Evolutionary conservation across 2,113 vertebrate genomes (phyloP).

Genomic region (Eulemur rufifrons): DNA sequence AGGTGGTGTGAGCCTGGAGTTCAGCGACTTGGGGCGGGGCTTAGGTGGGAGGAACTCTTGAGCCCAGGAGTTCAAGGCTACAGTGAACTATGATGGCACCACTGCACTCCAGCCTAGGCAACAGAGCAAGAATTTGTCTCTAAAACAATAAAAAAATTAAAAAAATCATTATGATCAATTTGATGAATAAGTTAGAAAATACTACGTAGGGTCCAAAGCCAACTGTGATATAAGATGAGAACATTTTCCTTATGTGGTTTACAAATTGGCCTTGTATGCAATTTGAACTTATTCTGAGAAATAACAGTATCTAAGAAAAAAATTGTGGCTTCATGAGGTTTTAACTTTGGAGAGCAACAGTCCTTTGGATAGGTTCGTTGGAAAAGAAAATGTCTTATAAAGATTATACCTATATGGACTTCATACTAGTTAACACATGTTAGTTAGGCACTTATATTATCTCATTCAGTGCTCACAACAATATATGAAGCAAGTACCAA

Average conservation of each 20-base stretch:
- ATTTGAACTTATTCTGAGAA: conserved; percentile 16
- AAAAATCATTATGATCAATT: not conserved
- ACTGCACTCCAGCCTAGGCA: too few species aligned
- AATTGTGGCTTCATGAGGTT: not conserved
- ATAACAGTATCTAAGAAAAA: not conserved
- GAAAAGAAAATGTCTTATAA: not conserved
- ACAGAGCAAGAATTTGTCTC: too few species aligned
- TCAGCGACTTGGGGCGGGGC: too few species aligned
- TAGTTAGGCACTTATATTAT: not conserved
- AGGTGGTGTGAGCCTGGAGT: too few species aligned
- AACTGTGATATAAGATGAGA: not conserved
- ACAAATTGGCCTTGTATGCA: not conserved
- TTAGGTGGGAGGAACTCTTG: too few species aligned
- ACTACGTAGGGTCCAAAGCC: not conserved
- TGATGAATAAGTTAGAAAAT: not conserved
- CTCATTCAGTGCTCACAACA: not conserved
- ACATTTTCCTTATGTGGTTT: not conserved
- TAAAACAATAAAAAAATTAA: not conserved
- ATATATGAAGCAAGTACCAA: not conserved
- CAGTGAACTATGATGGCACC: too few species aligned
- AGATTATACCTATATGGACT: not conserved
- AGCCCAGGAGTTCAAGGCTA: too few species aligned
- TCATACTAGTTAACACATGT: conserved; percentile 11
- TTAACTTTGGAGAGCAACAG: not conserved
- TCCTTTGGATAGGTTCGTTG: not conserved